Percentiles rank a stretch among this genome's conserved stretches.
Conservation (phyloP, 2,888 invertebrate species). For the Heliconius ethilla region DNA sequence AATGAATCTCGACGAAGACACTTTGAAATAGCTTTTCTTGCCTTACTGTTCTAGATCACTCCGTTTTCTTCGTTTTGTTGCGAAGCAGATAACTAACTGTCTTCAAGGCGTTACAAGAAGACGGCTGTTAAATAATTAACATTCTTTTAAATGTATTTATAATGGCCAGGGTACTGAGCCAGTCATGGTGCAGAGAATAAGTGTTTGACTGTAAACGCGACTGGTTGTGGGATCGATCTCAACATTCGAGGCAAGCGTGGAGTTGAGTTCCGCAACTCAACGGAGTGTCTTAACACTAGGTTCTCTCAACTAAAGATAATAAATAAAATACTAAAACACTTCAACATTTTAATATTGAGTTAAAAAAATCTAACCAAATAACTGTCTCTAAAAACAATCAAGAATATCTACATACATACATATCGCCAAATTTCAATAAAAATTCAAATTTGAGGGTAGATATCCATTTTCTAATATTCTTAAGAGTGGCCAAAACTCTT, state of each 20-base stretch:
- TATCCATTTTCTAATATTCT: constrained; percentile 2
- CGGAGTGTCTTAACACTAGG: no score
- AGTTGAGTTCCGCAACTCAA: no score
- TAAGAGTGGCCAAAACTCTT: not conserved
- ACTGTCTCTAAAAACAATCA: not conserved
- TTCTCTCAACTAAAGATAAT: no score
- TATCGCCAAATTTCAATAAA: not conserved
- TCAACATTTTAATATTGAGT: no score
- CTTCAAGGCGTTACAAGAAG: not conserved
- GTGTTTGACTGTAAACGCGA: no score
- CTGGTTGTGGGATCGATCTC: no score
- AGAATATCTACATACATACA: not conserved
- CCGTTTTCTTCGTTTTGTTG: constrained; percentile 29
- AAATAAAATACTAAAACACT: no score
- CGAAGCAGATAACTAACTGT: constrained; percentile 20
- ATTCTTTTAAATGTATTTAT: not conserved
- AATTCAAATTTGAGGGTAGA: not conserved
- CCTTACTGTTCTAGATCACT: constrained; percentile 40
- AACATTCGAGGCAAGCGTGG: no score
- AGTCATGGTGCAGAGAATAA: no score
- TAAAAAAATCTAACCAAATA: not conserved
- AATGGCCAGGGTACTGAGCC: no score
- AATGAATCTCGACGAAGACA: constrained; percentile 45
- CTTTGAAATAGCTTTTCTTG: constrained; percentile 49
- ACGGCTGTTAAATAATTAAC: not conserved